Conservation (phyloP, 2,888 invertebrate genomes). For the Pasiphila rectangulata region DNA sequence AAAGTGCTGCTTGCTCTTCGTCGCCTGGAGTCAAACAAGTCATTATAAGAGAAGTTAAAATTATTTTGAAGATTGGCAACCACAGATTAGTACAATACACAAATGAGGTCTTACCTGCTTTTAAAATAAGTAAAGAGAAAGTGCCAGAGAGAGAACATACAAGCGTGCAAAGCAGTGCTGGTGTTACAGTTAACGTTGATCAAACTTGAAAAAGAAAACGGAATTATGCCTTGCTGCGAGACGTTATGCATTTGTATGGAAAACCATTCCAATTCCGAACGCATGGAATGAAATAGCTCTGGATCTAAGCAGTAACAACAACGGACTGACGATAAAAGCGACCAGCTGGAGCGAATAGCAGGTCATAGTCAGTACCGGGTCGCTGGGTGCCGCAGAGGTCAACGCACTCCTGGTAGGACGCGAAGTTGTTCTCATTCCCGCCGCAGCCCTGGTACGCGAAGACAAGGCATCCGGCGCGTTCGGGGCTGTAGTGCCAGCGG, state of each 20-base stretch:
- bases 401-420: conserved; percentile 85
- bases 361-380: conserved; percentile 39
- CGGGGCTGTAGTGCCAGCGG: conserved; percentile 88
- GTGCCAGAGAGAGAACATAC: conserved; percentile 32
- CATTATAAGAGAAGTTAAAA: no score
- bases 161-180: conserved; percentile 37
- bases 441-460: conserved; percentile 94
- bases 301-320: conserved; percentile 9
- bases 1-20: conserved; percentile 56
- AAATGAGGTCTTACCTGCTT: neutral
- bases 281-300: no score
- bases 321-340: conserved; percentile 13
- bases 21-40: conserved; percentile 19
- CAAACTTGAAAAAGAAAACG: conserved; percentile 4
- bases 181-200: neutral
- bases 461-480: conserved; percentile 85
- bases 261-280: neutral
- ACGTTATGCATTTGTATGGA: neutral
- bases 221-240: neutral
- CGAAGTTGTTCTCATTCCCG: conserved; percentile 93
- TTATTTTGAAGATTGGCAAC: no score
- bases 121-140: neutral
- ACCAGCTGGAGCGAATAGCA: neutral
- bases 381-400: conserved; percentile 42
- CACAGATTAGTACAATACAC: neutral